These are phyloP conservation scores for Tachystola acroxantha DNA, from an alignment of 2,888 invertebrate genomes.

Conservation along the genomic window DNA sequence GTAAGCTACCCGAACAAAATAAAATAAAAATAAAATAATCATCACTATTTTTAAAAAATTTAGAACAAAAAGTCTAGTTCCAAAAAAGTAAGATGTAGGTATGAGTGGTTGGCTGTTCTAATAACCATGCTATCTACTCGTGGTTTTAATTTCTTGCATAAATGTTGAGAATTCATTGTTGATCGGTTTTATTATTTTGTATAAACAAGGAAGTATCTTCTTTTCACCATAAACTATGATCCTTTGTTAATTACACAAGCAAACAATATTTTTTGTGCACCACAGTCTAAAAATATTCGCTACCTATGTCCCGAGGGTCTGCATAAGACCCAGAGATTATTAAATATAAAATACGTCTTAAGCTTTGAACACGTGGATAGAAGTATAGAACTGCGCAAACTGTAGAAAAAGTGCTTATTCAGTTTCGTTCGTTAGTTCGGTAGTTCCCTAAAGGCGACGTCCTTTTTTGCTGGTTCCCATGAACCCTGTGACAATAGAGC, in stretches of 20 bases:
- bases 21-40: too few species aligned
- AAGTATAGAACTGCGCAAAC: constrained; percentile 39
- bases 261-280: constrained; percentile 20
- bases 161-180: too few species aligned
- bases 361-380: constrained; percentile 68
- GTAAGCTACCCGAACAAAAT: too few species aligned
- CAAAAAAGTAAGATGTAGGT: too few species aligned
- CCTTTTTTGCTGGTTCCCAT: constrained; percentile 75
- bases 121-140: too few species aligned
- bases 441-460: constrained; percentile 58
- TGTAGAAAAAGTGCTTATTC: constrained; percentile 71
- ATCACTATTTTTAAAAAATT: too few species aligned
- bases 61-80: too few species aligned
- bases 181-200: too few species aligned
- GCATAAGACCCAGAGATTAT: constrained; percentile 59
- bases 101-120: too few species aligned
- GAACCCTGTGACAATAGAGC: constrained; percentile 69
- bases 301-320: constrained; percentile 17
- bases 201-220: too few species aligned
- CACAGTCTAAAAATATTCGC: constrained; percentile 1
- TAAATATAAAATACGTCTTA: constrained; percentile 42
- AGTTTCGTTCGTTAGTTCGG: constrained; percentile 55
- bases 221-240: constrained; percentile 7
- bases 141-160: too few species aligned
- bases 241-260: constrained; percentile 22